Evolutionary conservation across 1,140 invertebrate species (phyloP), one percentile per base, ranked within the genome.

Genomic region (Leptonema lineaticorne): DNA sequence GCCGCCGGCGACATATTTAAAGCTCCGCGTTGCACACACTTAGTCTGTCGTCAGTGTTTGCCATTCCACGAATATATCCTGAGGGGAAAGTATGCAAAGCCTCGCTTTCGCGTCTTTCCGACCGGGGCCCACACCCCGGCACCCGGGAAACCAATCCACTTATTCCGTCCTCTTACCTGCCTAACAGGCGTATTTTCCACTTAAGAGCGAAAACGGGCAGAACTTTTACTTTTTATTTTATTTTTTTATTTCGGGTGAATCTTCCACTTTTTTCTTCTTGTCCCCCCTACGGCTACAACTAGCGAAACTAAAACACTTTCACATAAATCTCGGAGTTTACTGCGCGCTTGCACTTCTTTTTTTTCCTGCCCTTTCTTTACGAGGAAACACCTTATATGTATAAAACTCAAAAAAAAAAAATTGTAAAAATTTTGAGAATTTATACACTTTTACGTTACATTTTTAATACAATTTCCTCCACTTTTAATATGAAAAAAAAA

Each of bases 81-180:
- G 60, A 7, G 41, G 48, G 64, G 53, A n/a, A 9, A 18, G n/a
- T n/a, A 30, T 20, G 22, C 30, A 57, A 56, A 56, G 64, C 46
- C 29, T 41, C 29, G n/a, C 62, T 41, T 41, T 16, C 37, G 37
- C 37, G 37, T 41, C 37, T 41, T 41, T 16, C 37, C 11, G 24
- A 22, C n/a, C 27, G 27, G n/a, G 45, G 18, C 14, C 37, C 37
- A 41, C 37, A 22, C n/a, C 27, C 37, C 24, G 45, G 18, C 14
- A 37, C 22, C 29, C 37, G 63, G 63, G 63, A 53, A 66, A 57
- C 67, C 70, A 71, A 71, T 71, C 67, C 70, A 71, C 70, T 71
- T 71, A 71, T 71, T 71, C 70, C 70, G 64, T 71, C 63, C 67
- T 63, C 68, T 71, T 71, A 71, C 70, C 70, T 71, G 70, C 70